Evolutionary conservation across 2,888 invertebrate genomes (phyloP).

Genomic region (Spicauda simplicius): DNA sequence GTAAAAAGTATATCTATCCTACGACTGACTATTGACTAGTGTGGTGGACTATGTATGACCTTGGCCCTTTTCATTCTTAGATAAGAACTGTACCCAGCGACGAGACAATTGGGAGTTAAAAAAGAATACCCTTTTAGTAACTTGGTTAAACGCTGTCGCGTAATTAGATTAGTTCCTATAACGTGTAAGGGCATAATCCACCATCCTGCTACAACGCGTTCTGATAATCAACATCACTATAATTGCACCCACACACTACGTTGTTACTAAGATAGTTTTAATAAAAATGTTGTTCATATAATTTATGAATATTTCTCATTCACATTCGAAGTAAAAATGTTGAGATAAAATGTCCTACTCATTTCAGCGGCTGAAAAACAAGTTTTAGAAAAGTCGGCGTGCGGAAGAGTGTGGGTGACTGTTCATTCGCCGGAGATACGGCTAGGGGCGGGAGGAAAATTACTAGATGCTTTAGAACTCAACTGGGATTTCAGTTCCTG

Average conservation of each 20-base stretch:
- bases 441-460: slow-evolving; percentile 45
- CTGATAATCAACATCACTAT: slow-evolving; percentile 1
- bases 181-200: too few relatives aligned
- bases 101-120: too few relatives aligned
- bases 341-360: slow-evolving; percentile 26
- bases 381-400: slow-evolving; percentile 66
- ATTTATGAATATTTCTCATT: slow-evolving; percentile 12
- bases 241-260: slow-evolving; percentile 1
- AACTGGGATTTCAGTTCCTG: slow-evolving; percentile 80
- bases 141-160: too few relatives aligned
- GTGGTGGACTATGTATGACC: too few relatives aligned
- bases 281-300: slow-evolving; percentile 12
- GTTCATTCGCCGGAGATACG: slow-evolving; percentile 70
- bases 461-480: slow-evolving; percentile 73
- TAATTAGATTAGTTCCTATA: too few relatives aligned
- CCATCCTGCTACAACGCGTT: neutral
- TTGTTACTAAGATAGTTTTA: slow-evolving; percentile 19
- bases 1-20: too few relatives aligned
- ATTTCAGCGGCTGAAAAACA: slow-evolving; percentile 57
- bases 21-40: too few relatives aligned
- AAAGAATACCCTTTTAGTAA: too few relatives aligned
- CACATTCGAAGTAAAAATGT: slow-evolving; percentile 20
- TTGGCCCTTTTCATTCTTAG: too few relatives aligned
- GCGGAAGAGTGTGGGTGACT: slow-evolving; percentile 77
- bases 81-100: too few relatives aligned